Evolutionary conservation across 2,113 vertebrate species (phyloP).

Genomic region (Himantopus leucocephalus): DNA sequence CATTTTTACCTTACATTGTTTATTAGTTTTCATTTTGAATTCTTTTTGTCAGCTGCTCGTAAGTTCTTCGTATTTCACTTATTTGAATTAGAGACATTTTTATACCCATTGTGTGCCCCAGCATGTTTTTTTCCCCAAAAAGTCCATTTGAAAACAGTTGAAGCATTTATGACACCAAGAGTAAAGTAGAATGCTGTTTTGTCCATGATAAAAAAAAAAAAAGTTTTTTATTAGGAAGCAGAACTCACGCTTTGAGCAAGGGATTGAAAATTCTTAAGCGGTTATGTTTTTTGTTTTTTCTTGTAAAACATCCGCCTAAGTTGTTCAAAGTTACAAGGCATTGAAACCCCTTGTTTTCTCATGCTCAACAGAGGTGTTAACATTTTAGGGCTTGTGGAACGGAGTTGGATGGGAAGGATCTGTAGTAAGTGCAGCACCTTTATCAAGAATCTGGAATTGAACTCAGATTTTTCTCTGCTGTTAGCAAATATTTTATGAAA

Average conservation of each 20-base stretch:
- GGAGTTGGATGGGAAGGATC: neutral
- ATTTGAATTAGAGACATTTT: neutral
- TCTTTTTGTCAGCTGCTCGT: neutral
- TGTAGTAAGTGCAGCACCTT: neutral
- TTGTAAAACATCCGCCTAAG: neutral
- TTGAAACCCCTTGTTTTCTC: neutral
- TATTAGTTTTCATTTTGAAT: neutral
- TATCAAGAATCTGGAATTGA: neutral
- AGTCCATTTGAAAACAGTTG: neutral
- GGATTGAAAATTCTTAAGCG: neutral
- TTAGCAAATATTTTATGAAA: neutral
- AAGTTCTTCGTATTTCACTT: neutral
- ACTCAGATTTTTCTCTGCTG: neutral
- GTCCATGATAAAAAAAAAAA: neutral
- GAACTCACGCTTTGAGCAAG: neutral
- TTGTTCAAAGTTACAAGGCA: neutral
- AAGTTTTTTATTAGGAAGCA: neutral
- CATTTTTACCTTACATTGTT: neutral
- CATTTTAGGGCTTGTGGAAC: neutral
- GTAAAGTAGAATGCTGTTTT: neutral
- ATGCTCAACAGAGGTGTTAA: neutral
- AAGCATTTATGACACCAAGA: neutral
- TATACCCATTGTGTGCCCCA: neutral
- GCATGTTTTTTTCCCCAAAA: accelerated
- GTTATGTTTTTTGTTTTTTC: neutral